Evolutionary conservation across 2,113 vertebrate species (phyloP).

Genomic region (Hemichromis elongatus): DNA sequence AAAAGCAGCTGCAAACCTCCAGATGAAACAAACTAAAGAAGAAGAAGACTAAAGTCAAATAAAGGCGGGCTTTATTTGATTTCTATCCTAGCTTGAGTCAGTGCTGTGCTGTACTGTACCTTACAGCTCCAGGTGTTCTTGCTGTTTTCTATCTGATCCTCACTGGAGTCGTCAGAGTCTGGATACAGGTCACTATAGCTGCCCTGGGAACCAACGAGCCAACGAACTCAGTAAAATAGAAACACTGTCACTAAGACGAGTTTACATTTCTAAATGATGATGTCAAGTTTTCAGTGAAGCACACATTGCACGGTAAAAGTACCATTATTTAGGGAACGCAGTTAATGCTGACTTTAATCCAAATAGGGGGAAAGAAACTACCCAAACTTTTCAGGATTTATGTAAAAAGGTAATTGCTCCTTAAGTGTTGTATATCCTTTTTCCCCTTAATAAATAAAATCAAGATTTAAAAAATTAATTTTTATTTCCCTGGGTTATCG

Average conservation of each 20-base stretch:
- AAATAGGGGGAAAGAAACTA: neutral
- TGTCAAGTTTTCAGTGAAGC: neutral
- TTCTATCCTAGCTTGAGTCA: fast-evolving
- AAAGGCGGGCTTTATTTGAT: fast-evolving
- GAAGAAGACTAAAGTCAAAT: neutral
- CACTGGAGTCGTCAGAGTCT: constrained; percentile 96
- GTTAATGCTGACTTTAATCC: neutral
- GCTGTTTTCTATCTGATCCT: constrained; percentile 98
- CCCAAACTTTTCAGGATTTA: neutral
- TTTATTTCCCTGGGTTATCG: neutral
- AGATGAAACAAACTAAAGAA: constrained; percentile 89
- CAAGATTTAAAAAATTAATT: fast-evolving
- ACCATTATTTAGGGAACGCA: neutral
- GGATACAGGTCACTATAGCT: constrained; percentile 98
- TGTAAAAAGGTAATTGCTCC: no score
- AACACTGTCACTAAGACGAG: neutral
- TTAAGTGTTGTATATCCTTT: neutral
- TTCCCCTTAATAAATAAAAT: neutral
- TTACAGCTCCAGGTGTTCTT: constrained; percentile 99
- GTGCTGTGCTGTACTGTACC: constrained; percentile 60
- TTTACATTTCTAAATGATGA: fast-evolving
- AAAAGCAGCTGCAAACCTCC: constrained; percentile 94
- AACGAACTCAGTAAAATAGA: neutral
- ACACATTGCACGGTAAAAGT: neutral
- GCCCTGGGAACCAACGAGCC: constrained; percentile 72